These are phyloP conservation scores for Megalopta genalis DNA, from an alignment of 1,140 invertebrate genomes.

Conservation along the genomic window DNA sequence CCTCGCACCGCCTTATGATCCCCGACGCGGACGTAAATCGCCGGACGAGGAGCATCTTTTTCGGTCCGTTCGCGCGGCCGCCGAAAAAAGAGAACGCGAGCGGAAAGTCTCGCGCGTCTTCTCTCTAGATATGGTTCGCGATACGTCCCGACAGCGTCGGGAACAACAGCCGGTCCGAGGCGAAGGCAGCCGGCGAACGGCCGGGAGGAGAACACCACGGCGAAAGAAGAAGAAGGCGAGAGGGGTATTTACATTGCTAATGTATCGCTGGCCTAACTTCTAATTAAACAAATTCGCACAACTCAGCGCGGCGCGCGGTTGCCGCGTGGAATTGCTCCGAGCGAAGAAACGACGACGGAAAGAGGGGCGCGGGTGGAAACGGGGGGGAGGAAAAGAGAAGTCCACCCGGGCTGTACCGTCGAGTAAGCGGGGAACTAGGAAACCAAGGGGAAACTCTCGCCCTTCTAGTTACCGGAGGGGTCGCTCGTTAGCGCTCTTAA, in stretches of 20 bases:
- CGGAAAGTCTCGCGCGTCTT: no score
- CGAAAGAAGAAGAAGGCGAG: conserved; percentile 25
- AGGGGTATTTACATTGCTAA: conserved; percentile 79
- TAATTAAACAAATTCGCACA: conserved; percentile 81
- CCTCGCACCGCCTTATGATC: no score
- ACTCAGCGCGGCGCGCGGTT: conserved; percentile 70
- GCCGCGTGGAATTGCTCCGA: conserved; percentile 67
- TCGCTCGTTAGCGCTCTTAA: conserved; percentile 79
- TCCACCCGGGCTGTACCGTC: conserved; percentile 9
- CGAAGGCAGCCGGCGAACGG: background rate
- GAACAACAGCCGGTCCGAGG: conserved; percentile 27
- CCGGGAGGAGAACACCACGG: background rate
- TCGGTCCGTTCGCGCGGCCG: no score
- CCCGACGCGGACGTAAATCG: no score
- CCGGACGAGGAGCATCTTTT: no score
- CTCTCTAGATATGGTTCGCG: conserved; percentile 12
- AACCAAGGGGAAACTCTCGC: conserved; percentile 54
- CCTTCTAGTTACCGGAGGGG: conserved; percentile 59
- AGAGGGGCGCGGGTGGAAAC: background rate
- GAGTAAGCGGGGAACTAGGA: conserved; percentile 32
- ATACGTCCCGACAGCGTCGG: conserved; percentile 18
- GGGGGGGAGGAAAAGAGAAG: conserved; percentile 8
- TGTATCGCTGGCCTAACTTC: conserved; percentile 79
- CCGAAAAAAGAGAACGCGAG: no score
- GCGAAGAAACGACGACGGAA: conserved; percentile 20